Percentiles rank a stretch among this genome's conserved stretches.
These are phyloP conservation scores for Tuberolachnus salignus DNA, from an alignment of 2,888 invertebrate genomes.

Conservation along the genomic window DNA sequence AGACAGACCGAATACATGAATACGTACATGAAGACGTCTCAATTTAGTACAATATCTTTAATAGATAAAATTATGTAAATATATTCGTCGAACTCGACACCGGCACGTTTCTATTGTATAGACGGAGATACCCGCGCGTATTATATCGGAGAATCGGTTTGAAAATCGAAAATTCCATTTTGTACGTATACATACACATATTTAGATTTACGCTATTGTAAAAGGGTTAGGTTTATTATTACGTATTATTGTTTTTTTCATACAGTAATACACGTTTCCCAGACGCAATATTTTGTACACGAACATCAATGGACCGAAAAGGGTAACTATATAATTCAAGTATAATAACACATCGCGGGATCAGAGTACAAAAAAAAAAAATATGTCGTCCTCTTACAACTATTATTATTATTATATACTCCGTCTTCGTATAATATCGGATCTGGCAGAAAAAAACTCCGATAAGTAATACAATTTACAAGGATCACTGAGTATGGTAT, in stretches of 20 bases:
- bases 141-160: conserved; percentile 16
- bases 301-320: conserved; percentile 21
- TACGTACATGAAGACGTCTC: too few relatives aligned
- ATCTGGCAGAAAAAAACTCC: too few relatives aligned
- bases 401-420: too few relatives aligned
- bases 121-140: background rate
- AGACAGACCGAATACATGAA: too few relatives aligned
- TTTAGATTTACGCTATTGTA: too few relatives aligned
- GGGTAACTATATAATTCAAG: background rate
- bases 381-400: too few relatives aligned
- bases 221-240: too few relatives aligned
- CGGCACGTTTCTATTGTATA: background rate
- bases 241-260: too few relatives aligned
- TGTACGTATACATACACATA: background rate
- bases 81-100: conserved; percentile 12
- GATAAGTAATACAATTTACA: too few relatives aligned
- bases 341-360: background rate
- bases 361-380: too few relatives aligned
- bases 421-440: too few relatives aligned
- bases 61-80: background rate
- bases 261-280: conserved; percentile 1
- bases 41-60: background rate
- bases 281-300: background rate
- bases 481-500: too few relatives aligned
- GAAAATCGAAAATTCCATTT: conserved; percentile 17